phyloP scores from a whole-genome alignment of 2,797 vertebrate genomes.

The Syngnathus rostellatus region DNA sequence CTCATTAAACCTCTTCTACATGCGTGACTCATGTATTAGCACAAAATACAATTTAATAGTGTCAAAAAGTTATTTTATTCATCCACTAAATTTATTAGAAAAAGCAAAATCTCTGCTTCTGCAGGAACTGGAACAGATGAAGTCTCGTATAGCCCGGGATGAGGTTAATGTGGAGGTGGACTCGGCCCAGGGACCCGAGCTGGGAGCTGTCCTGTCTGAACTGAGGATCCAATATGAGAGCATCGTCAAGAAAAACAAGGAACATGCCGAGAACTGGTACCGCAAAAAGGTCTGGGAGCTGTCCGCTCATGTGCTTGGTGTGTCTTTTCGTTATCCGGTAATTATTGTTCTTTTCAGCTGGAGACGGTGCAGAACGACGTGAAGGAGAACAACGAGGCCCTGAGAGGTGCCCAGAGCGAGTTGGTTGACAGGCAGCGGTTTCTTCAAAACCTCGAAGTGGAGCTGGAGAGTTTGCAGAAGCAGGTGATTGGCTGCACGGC shows the following conservation, averaged over 20 bases:
- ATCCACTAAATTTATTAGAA: not conserved
- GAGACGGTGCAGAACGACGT: slow-evolving; percentile 70
- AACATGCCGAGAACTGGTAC: slow-evolving; percentile 72
- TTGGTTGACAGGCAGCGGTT: slow-evolving; percentile 71
- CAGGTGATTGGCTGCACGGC: slow-evolving; percentile 37
- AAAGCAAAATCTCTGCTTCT: not conserved
- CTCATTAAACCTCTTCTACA: slow-evolving; percentile 11
- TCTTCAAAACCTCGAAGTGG: slow-evolving; percentile 73
- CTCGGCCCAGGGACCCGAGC: slow-evolving; percentile 67
- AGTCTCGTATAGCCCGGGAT: slow-evolving; percentile 65
- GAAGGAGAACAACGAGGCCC: slow-evolving; percentile 70
- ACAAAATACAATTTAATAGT: not conserved
- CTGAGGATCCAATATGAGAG: slow-evolving; percentile 75
- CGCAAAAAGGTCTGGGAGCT: slow-evolving; percentile 66
- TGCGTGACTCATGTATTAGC: not conserved
- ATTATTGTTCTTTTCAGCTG: slow-evolving; percentile 44
- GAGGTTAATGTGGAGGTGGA: slow-evolving; percentile 77
- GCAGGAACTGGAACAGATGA: slow-evolving; percentile 73
- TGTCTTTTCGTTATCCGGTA: not conserved
- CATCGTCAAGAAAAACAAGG: slow-evolving; percentile 75
- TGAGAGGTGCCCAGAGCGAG: slow-evolving; percentile 66
- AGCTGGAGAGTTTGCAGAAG: slow-evolving; percentile 75
- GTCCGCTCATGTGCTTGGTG: not conserved
- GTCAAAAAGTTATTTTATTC: no score
- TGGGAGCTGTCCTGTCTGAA: slow-evolving; percentile 64